Evolutionary conservation across 2,888 invertebrate genomes (phyloP).

Genomic region (Chorisops tibialis): DNA sequence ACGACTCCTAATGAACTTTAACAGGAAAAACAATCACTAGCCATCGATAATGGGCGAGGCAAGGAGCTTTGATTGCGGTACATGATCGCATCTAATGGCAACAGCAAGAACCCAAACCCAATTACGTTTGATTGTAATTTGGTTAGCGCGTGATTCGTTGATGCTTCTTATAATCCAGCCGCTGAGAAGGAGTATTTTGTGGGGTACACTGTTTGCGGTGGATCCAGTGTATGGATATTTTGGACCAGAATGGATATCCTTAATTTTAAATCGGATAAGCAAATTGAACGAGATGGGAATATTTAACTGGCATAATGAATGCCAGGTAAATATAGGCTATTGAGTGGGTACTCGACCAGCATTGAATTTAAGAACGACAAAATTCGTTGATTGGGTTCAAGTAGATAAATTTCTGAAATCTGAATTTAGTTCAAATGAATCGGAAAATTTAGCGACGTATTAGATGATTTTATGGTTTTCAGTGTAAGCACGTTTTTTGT

Average conservation of each 20-base stretch:
- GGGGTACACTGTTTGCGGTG: slow-evolving; percentile 9
- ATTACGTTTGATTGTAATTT: slow-evolving; percentile 32
- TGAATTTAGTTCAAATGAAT: too few relatives aligned
- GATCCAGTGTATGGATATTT: slow-evolving; percentile 22
- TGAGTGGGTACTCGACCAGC: too few relatives aligned
- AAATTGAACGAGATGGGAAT: slow-evolving; percentile 29
- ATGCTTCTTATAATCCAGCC: background rate
- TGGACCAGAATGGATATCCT: slow-evolving; percentile 13
- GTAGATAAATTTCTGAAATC: too few relatives aligned
- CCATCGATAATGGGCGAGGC: slow-evolving; percentile 10
- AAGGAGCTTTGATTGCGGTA: background rate
- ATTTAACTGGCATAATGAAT: background rate
- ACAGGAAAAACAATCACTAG: slow-evolving; percentile 31
- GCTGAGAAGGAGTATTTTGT: background rate
- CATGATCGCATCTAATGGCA: slow-evolving; percentile 13
- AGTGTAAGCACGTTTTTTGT: too few relatives aligned
- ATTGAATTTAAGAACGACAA: too few relatives aligned
- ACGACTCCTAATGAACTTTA: slow-evolving; percentile 33
- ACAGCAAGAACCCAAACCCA: slow-evolving; percentile 27
- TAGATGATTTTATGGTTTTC: too few relatives aligned
- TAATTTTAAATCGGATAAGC: slow-evolving; percentile 30
- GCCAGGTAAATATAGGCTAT: too few relatives aligned
- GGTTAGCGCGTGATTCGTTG: slow-evolving; percentile 24
- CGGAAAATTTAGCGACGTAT: too few relatives aligned
- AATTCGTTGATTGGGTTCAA: too few relatives aligned